Conservation (phyloP, 2,888 invertebrate species). For the Zaprionus bogoriensis region DNA sequence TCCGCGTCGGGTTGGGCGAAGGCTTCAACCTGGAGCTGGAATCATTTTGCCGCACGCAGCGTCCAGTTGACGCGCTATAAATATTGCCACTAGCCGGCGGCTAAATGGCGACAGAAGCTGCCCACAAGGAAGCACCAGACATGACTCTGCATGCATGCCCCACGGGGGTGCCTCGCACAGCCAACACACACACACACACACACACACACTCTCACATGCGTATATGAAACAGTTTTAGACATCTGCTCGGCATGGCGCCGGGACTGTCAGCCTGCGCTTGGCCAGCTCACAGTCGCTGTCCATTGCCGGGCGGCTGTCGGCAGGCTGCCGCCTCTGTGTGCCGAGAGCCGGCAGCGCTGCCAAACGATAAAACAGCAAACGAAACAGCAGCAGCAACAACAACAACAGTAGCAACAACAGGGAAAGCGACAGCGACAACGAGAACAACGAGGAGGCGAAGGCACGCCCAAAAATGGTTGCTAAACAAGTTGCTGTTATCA, state of each 20-base stretch:
- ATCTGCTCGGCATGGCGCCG: conserved; percentile 54
- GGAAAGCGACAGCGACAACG: conserved; percentile 11
- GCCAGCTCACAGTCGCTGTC: background rate
- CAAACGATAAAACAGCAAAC: conserved; percentile 51
- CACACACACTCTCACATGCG: background rate
- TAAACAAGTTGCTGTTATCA: conserved; percentile 74
- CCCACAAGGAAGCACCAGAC: conserved; percentile 49
- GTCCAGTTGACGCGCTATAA: conserved; percentile 63
- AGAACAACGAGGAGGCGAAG: conserved; percentile 21
- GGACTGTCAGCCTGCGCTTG: background rate
- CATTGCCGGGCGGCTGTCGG: conserved; percentile 8
- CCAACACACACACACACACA: conserved; percentile 11
- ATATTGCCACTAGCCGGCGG: conserved; percentile 45
- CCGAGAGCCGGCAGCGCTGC: conserved; percentile 39
- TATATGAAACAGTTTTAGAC: conserved; percentile 48
- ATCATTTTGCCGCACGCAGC: conserved; percentile 53
- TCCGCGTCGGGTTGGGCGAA: background rate
- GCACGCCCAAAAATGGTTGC: conserved; percentile 62
- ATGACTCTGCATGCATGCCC: conserved; percentile 43
- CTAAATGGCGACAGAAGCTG: conserved; percentile 52
- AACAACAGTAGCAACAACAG: conserved; percentile 34
- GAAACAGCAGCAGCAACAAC: conserved; percentile 36
- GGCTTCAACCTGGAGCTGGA: conserved; percentile 41
- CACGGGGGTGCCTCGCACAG: conserved; percentile 11
- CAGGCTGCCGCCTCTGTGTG: conserved; percentile 31